Base-by-base conservation (phyloP, 2,113 vertebrate genomes). In the Charina bottae region DNA sequence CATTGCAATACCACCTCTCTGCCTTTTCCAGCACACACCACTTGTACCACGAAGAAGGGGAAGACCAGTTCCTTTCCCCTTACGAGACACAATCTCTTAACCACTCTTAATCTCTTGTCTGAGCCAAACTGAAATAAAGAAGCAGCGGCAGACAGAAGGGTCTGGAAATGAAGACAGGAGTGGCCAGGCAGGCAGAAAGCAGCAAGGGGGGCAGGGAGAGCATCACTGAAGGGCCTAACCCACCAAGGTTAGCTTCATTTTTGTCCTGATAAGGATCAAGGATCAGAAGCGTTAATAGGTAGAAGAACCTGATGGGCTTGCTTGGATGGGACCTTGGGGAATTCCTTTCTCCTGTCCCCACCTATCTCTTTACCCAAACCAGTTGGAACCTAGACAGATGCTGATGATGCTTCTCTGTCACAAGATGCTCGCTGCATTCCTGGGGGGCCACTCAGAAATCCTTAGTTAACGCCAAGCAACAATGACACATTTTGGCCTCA, bases 401-500 rank as follows among this genome's bases (percentile, higher is more conserved):
- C 54, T 23, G 26, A 12, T 53, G 8, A 37, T 15, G 19, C 23
- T 19, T 19, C 1, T 15, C 55, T 19, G 42, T 59, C 91, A 94
- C 12, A 91, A 94, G 94, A 90, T 33, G 56, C 88, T 91, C 92
- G 0, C 49, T 49, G 49, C 49, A 49, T 49, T 49, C 49, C 49
- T 49, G 6, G 49, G 49, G 49, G 49, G 49, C 49, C 42, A 42
- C 42, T 42, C 42, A 42, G 42, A 42, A 42, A 42, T 42, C 42
- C 42, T 42, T 42, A 42, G 42, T 42, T 42, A 42, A 42, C 42
- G 42, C 42, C 42, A 3, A 42, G 42, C 42, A 42, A 49, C 49
- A 49, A 49, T 49, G 2, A 94, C 89, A 72, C 95, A 87, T 33
- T 56, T 8, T 92, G 84, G 88, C 85, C 89, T 92, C 85, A 89